phyloP scores from a whole-genome alignment of 2,888 invertebrate genomes.

The Eristalis intricaria region DNA sequence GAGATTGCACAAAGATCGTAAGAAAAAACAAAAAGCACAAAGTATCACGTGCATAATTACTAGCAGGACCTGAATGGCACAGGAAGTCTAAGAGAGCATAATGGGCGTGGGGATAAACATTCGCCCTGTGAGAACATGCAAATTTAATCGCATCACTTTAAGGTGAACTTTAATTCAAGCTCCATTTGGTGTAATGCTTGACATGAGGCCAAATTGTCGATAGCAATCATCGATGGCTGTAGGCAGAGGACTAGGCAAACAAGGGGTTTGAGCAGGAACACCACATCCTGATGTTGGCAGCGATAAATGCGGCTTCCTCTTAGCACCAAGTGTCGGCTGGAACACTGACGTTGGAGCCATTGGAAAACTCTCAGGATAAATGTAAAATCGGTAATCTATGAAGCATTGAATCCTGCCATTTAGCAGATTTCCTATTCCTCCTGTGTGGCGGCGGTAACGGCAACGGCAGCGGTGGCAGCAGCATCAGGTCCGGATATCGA shows the following conservation, averaged over 20 bases:
- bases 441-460: not conserved
- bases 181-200: constrained; percentile 53
- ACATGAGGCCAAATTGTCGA: constrained; percentile 53
- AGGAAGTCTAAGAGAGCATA: not conserved
- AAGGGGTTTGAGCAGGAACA: constrained; percentile 43
- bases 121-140: constrained; percentile 33
- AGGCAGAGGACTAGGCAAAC: constrained; percentile 46
- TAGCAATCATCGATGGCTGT: constrained; percentile 65
- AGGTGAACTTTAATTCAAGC: constrained; percentile 63
- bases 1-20: not conserved
- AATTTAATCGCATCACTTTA: constrained; percentile 60
- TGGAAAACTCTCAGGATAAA: constrained; percentile 69
- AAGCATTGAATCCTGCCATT: constrained; percentile 71
- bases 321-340: constrained; percentile 56
- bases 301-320: constrained; percentile 71
- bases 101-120: not conserved
- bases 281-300: constrained; percentile 69
- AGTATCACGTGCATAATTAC: constrained; percentile 69
- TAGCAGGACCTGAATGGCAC: constrained; percentile 15
- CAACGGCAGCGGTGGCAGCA: constrained; percentile 2
- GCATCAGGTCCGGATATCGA: constrained; percentile 67
- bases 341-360: constrained; percentile 58
- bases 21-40: constrained; percentile 60
- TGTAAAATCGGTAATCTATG: constrained; percentile 72
- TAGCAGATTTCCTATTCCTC: constrained; percentile 65